Base-by-base conservation (phyloP, 2,113 vertebrate genomes). In the Atlantisia rogersi region DNA sequence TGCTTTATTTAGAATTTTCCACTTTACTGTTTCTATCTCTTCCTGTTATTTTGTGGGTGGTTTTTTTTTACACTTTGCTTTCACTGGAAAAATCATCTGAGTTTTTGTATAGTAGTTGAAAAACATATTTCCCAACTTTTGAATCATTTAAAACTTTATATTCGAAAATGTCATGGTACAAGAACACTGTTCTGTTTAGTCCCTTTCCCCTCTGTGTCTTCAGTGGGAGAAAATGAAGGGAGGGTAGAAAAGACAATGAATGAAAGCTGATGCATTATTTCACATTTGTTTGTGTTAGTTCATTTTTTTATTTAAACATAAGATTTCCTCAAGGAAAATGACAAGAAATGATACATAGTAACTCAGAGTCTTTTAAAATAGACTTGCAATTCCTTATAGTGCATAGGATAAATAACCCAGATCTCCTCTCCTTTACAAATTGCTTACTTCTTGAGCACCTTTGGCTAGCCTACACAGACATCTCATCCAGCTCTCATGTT, bases 1-100 rank as follows among this genome's bases (percentile, higher is more conserved):
- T 85, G 3, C 37, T 91, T 87, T 79, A 75, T 67, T 94, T 94
- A 91, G 52, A 46, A 78, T 71, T 92, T 92, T 92, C 37, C 69
- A 71, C 56, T 44, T 90, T 58, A 74, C 67, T 81, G 5, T 80
- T 94, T 93, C 52, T 74, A 26, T 42, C 39, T 86, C 40, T 89
- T 11, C 9, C 32, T 63, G 25, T 52, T 91, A 32, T n/a, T 64
- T 77, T 64, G 52, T 8, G n/a, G 16, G 10, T 82, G 32, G 15
- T 17, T 21, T 63, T 94, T 21, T 63, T 94, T 81, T 31, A 29
- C 40, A 26, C 4, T 56, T 10, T 82, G 67, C 2, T 6, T 88
- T 58, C 42, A 55, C 16, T 83, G 79, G 59, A 94, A 91, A 91
- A 90, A 77, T 63, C 6, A 67, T 40, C 1, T 4, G 28, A 2